Conservation (phyloP, 2,888 invertebrate species). For the Drosophila testacea region DNA sequence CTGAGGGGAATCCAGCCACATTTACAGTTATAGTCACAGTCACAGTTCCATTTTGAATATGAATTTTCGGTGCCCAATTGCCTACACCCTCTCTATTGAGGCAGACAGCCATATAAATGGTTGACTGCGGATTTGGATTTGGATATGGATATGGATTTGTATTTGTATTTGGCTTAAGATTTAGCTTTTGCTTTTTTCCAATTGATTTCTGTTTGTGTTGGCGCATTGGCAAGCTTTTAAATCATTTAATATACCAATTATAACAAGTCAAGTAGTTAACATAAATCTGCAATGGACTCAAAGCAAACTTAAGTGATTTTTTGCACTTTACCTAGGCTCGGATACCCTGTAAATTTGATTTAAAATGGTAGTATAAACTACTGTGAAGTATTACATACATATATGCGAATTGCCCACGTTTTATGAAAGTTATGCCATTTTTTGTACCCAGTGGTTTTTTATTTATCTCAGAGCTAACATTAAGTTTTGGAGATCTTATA, state of each 20-base stretch:
- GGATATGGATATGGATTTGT: conserved; percentile 31
- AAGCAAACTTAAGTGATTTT: conserved; percentile 73
- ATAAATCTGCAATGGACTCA: conserved; percentile 80
- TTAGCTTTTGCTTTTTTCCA: conserved; percentile 32
- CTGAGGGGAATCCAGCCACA: conserved; percentile 14
- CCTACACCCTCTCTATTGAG: conserved; percentile 60
- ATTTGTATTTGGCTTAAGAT: conserved; percentile 15
- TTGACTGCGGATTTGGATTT: conserved; percentile 42
- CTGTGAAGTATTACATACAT: not conserved
- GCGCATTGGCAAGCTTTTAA: conserved; percentile 81
- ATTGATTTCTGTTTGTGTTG: conserved; percentile 78
- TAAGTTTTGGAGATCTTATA: not conserved
- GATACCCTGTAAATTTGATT: conserved; percentile 15
- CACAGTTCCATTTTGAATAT: conserved; percentile 52
- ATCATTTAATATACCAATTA: conserved; percentile 85
- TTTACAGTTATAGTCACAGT: not conserved
- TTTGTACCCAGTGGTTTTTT: too few relatives aligned
- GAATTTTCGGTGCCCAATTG: conserved; percentile 44
- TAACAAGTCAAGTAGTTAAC: conserved; percentile 84
- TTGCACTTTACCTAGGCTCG: conserved; percentile 49
- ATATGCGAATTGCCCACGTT: not conserved
- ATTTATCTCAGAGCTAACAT: too few relatives aligned
- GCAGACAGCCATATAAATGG: conserved; percentile 46
- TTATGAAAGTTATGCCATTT: not conserved
- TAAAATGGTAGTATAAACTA: not conserved